Conservation (phyloP, 2,113 vertebrate species). For the Willisornis vidua region DNA sequence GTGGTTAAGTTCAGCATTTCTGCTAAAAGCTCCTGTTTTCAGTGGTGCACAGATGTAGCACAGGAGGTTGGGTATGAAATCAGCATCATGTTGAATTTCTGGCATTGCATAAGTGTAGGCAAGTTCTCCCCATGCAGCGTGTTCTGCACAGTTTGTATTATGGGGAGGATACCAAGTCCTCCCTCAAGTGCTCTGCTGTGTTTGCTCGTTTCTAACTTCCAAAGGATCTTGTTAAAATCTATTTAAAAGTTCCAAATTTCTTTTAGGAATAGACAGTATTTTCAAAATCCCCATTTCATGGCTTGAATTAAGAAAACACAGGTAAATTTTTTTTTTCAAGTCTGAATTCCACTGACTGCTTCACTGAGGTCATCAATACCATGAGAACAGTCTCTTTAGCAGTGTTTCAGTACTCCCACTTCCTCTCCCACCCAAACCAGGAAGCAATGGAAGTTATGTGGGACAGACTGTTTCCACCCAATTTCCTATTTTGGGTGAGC, state of each 20-base stretch:
- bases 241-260: background rate
- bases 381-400: background rate
- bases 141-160: background rate
- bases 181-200: background rate
- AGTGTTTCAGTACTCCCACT: background rate
- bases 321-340: background rate
- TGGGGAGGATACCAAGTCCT: rapidly evolving
- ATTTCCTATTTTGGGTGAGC: slow-evolving; percentile 37
- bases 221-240: background rate
- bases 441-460: slow-evolving; percentile 56
- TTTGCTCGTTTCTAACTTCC: background rate
- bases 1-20: background rate
- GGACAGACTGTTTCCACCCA: slow-evolving; percentile 55
- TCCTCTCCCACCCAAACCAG: slow-evolving; percentile 60
- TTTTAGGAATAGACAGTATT: background rate
- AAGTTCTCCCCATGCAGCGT: background rate
- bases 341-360: background rate
- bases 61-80: background rate
- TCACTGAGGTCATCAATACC: background rate
- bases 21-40: background rate
- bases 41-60: background rate
- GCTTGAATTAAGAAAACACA: background rate
- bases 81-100: background rate
- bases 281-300: background rate
- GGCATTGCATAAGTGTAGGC: rapidly evolving